These are phyloP conservation scores for Dipodomys ordii DNA, from an alignment of 2,113 vertebrate species.

Conservation along the genomic window DNA sequence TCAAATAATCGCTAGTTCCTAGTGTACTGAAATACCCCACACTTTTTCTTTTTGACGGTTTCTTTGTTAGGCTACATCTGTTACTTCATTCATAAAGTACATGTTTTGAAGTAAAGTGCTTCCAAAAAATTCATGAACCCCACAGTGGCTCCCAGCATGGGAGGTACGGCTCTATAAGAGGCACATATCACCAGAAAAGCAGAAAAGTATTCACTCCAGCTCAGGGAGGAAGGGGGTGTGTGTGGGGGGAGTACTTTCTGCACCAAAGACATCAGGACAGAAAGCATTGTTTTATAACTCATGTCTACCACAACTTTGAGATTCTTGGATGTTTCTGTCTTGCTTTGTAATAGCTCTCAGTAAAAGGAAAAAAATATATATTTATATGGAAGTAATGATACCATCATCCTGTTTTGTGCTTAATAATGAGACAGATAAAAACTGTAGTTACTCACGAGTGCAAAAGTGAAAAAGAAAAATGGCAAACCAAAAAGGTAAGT, in stretches of 20 bases:
- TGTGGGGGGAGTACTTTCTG: neutral
- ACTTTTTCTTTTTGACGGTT: neutral
- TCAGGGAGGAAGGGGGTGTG: too few relatives aligned
- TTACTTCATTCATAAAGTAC: neutral
- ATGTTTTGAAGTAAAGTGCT: conserved; percentile 10
- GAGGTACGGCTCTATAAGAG: neutral
- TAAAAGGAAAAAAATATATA: conserved; percentile 28
- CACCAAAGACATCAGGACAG: neutral
- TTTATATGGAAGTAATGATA: conserved; percentile 55
- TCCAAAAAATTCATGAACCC: conserved; percentile 31
- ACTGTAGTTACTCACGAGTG: conserved; percentile 78
- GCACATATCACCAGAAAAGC: neutral
- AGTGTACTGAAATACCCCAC: neutral
- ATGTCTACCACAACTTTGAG: neutral
- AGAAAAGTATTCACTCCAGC: too few relatives aligned
- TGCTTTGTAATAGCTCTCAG: neutral
- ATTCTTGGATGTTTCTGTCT: conserved; percentile 26
- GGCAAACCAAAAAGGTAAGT: conserved; percentile 87
- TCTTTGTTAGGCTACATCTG: neutral
- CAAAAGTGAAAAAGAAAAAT: conserved; percentile 85
- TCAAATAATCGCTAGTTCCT: neutral
- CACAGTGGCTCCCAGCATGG: neutral
- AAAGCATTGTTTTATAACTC: neutral
- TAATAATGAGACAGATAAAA: conserved; percentile 80
- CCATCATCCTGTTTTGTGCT: conserved; percentile 71